Evolutionary conservation across 37 sponge, comb jelly and placozoan species (phyloP).

Genomic region (Crambe crambe): DNA sequence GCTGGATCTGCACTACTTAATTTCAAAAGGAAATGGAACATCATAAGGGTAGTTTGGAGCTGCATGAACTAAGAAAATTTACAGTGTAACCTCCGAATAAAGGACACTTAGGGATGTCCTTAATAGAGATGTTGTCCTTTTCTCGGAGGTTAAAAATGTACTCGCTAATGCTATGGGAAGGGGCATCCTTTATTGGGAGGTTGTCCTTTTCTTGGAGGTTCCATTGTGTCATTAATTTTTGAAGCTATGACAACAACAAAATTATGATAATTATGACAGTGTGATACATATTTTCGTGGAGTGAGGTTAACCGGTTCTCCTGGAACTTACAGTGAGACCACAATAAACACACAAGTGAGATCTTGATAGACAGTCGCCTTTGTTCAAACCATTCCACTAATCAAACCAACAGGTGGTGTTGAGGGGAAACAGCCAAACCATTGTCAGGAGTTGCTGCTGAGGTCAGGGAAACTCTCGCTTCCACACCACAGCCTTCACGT

Average conservation of each 20-base stretch:
- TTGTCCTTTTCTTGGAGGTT: background rate
- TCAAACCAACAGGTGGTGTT: conserved; percentile 11
- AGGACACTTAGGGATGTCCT: too few relatives aligned
- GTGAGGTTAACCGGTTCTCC: background rate
- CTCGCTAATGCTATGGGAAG: too few relatives aligned
- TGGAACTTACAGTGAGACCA: too few relatives aligned
- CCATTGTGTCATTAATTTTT: too few relatives aligned
- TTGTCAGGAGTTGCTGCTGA: background rate
- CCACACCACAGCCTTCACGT: conserved; percentile 4
- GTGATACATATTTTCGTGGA: background rate
- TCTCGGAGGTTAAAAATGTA: too few relatives aligned
- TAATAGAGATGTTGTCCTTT: too few relatives aligned
- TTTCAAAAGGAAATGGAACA: too few relatives aligned
- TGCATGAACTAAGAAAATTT: too few relatives aligned
- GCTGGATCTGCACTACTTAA: too few relatives aligned
- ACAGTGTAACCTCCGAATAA: too few relatives aligned
- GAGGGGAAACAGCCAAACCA: background rate
- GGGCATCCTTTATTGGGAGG: background rate
- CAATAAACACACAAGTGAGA: background rate
- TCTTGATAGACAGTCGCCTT: too few relatives aligned
- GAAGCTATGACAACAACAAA: background rate
- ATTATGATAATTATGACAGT: background rate
- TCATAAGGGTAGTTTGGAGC: too few relatives aligned
- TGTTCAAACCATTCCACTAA: background rate
- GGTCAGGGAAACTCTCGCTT: background rate